phyloP scores from a whole-genome alignment of 2,888 invertebrate genomes.

The Seira musarum region DNA sequence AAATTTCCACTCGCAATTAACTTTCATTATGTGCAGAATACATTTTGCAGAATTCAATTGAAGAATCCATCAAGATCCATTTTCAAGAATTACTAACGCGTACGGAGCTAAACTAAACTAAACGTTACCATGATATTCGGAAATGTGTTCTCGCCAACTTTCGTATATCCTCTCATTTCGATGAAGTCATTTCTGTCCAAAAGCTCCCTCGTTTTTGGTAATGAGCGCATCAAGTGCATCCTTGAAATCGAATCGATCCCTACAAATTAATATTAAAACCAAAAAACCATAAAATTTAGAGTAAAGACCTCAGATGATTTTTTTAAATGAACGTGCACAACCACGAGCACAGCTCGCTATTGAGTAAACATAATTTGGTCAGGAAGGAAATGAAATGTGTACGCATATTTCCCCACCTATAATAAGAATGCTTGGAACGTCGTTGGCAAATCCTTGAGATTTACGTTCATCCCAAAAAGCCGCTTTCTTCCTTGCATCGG shows the following conservation, averaged over 20 bases:
- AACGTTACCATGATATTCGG: constrained; percentile 93
- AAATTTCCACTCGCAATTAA: no score
- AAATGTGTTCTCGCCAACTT: constrained; percentile 86
- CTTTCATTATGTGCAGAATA: no score
- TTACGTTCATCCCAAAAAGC: constrained; percentile 53
- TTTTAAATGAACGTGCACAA: no score
- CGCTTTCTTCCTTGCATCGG: constrained; percentile 44
- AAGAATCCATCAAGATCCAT: no score
- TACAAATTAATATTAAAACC: constrained; percentile 74
- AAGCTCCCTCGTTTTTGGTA: constrained; percentile 81
- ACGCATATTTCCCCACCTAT: constrained; percentile 56
- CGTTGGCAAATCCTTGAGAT: constrained; percentile 43
- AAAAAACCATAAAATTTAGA: background rate
- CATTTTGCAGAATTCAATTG: no score
- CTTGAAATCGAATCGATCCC: constrained; percentile 91
- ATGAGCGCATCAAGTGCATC: constrained; percentile 82
- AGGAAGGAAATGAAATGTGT: no score
- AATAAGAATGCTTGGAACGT: constrained; percentile 63
- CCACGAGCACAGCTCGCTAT: no score
- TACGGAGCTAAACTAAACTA: no score
- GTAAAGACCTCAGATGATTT: no score
- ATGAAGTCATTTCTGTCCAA: constrained; percentile 81
- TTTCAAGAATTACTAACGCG: no score
- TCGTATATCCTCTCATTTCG: constrained; percentile 81
- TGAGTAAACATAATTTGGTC: no score